Conservation (phyloP, 2,113 vertebrate species). For the Naja naja region DNA sequence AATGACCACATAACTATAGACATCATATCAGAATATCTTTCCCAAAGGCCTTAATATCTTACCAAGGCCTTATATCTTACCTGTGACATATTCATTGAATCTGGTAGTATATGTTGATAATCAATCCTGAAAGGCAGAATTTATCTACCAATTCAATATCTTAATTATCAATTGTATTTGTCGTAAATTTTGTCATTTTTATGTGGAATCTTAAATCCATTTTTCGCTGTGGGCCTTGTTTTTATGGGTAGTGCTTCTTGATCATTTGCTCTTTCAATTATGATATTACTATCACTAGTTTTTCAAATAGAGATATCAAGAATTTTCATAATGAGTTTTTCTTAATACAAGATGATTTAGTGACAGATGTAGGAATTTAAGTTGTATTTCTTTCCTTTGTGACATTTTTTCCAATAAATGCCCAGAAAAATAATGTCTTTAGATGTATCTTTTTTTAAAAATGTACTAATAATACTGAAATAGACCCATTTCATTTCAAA, state of each 20-base stretch:
- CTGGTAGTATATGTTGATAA: not conserved
- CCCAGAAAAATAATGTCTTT: not conserved
- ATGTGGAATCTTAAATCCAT: not conserved
- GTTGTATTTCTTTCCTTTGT: not conserved
- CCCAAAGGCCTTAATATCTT: not conserved
- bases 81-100: not conserved
- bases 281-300: not conserved
- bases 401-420: not conserved
- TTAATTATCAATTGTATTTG: not conserved
- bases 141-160: not conserved
- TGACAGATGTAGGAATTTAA: not conserved
- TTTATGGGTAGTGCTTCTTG: not conserved
- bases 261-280: not conserved
- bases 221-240: not conserved
- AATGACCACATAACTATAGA: not conserved
- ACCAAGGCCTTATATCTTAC: too few species aligned
- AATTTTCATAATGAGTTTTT: not conserved
- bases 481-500: not conserved
- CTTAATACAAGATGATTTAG: not conserved
- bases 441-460: not conserved
- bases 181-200: too few species aligned
- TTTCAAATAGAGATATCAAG: not conserved
- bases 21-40: not conserved
- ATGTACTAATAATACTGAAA: not conserved
- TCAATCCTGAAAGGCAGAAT: not conserved